Evolutionary conservation across 2,113 vertebrate genomes (phyloP), one percentile per base, ranked within the genome.

Genomic region (Sardina pilchardus): DNA sequence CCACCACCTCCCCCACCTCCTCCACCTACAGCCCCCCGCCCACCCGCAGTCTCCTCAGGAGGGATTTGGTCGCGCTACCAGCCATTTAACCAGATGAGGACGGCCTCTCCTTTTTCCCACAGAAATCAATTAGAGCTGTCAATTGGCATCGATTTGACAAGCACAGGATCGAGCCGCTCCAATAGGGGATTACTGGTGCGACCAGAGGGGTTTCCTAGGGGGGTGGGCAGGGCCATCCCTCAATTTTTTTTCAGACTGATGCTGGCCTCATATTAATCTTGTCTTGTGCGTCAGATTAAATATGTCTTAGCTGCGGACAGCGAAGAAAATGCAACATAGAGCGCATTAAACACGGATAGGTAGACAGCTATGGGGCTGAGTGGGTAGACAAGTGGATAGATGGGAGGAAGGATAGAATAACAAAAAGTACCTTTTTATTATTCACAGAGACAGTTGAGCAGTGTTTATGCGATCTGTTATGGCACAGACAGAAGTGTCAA

Each of bases 111-210:
- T 82, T 83, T 92, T 95, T 95, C 92, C 90, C 93, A 94, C 93
- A 92, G 91, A 94, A 94, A 95, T 95, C 94, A 93, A 93, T 96
- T 88, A 88, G 85, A 91, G 42, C 90, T 93, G 94, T 86, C 94
- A 91, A 94, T 94, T 90, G 34, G 56, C 86, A 94, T 94, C 81
- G 92, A 95, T 92, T 87, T 71, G 81, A 90, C 88, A 17, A 85
- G 90, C 83, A 83, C n/a, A 78, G 81, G 53, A 92, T 93, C 87
- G 85, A 92, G 89, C 81, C 45, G 78, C 82, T 86, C 36, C 85
- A 81, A 87, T 87, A 83, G 87, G 71, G 92, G 92, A 93, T 94
- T 92, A 91, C 85, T 85, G 87, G 50, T 45, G 45, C 78, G 34
- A 30, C 19, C 34, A 36, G 34, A 78, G 71, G 71, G 71, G 71